Evolutionary conservation across 2,113 vertebrate genomes (phyloP), one percentile per base, ranked within the genome.

Genomic region (Pundamilia nyererei): DNA sequence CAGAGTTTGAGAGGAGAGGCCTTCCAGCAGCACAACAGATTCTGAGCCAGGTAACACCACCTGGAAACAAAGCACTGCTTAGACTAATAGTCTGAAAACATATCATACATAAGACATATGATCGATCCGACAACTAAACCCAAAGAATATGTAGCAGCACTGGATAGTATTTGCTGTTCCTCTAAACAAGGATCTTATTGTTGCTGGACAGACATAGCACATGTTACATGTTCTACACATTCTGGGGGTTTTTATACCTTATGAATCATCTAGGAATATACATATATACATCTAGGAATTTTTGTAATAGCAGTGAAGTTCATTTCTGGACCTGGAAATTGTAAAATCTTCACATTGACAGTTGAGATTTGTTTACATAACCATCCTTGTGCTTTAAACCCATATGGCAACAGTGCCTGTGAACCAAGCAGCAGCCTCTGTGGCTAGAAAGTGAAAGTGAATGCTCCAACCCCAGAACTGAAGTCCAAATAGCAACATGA

Each of bases 1-100:
- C 65, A 98, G 96, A 0, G 97, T 98, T 90, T 97, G 96, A 0
- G 97, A 97, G 13, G 97, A 97, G 88, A 99, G 91, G 70, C 96
- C 97, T 33, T 92, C 92, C 9, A 99, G 97, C 81, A 94, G 90
- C 7, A 92, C 26, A 0, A 95, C 96, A 13, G 96, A 96, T 7
- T 91, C 81, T 1, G 94, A 89, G 53, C 98, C 98, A 1, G 95
- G 95, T 45, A 98, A 21, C 29, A 97, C 93, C 86, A 97, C 96
- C 98, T 98, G 60, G 9, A 88, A 9, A 56, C 35, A 80, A 24
- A 89, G 12, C 49, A 80, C 47, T 40, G 4, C 6, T 14, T 42
- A 45, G 19, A 68, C 60, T 68, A 68, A 68, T 68, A 68, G 2
- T 68, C 60, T 38, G 33, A 68, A 68, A 38, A 68, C 33, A 68